Conservation (phyloP, 1,140 invertebrate genomes). For the Hycleus cichorii region DNA sequence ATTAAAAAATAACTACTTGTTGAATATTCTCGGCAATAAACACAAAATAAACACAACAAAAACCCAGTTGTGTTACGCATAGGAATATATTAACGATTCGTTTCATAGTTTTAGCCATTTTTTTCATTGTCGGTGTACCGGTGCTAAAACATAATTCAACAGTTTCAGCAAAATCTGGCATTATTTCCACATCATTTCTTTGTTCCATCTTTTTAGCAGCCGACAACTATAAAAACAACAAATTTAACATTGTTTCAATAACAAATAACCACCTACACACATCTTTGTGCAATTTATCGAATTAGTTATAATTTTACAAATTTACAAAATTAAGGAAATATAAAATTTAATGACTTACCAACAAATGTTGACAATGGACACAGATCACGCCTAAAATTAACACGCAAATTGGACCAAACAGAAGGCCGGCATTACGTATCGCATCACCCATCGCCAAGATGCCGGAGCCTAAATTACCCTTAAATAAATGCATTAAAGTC, state of each 20-base stretch:
- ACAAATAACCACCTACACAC: no score
- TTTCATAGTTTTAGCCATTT: constrained; percentile 52
- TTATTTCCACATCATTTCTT: constrained; percentile 40
- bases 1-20: constrained; percentile 47
- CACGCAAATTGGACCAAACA: constrained; percentile 56
- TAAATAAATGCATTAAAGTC: constrained; percentile 64
- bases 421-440: constrained; percentile 62
- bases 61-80: constrained; percentile 84
- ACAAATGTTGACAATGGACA: constrained; percentile 63
- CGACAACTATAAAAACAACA: constrained; percentile 48
- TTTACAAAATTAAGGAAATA: no score
- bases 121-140: constrained; percentile 50
- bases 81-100: constrained; percentile 69
- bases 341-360: constrained; percentile 43
- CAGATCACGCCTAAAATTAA: constrained; percentile 58
- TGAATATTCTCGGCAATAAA: constrained; percentile 78
- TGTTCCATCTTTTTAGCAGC: constrained; percentile 59
- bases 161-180: constrained; percentile 67
- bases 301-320: no score
- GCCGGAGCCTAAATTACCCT: constrained; percentile 67
- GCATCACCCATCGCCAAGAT: constrained; percentile 68
- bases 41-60: constrained; percentile 90
- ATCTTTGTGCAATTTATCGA: no score
- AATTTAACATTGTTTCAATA: background rate
- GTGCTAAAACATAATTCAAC: constrained; percentile 66